Percentiles rank a stretch among this genome's conserved stretches.
Conservation (phyloP, 2,888 invertebrate genomes). For the Augochlorella aurata region DNA sequence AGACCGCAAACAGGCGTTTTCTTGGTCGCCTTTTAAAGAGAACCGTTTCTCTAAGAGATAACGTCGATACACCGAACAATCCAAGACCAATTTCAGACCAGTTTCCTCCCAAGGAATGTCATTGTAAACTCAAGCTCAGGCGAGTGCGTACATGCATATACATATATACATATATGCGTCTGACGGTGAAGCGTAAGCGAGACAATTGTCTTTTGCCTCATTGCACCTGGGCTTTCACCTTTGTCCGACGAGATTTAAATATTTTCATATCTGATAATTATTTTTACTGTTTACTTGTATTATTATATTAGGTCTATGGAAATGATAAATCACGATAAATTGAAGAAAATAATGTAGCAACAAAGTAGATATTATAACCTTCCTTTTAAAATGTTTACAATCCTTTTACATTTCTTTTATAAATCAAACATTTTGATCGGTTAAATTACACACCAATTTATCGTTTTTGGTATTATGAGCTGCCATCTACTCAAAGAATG, state of each 20-base stretch:
- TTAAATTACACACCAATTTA: background rate
- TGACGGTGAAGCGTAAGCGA: slow-evolving; percentile 5
- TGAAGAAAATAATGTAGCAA: background rate
- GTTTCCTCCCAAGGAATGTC: slow-evolving; percentile 40
- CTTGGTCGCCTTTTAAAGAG: slow-evolving; percentile 45
- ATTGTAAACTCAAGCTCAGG: slow-evolving; percentile 34
- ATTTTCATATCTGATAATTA: background rate
- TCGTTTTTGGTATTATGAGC: background rate
- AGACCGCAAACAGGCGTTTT: slow-evolving; percentile 38
- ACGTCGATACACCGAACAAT: slow-evolving; percentile 51
- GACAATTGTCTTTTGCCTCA: background rate
- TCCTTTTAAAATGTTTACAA: background rate
- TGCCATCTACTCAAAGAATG: background rate
- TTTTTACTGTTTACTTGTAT: background rate
- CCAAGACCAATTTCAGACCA: slow-evolving; percentile 51
- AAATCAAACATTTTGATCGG: background rate
- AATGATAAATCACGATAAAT: background rate
- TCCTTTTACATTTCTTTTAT: background rate
- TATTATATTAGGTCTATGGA: background rate
- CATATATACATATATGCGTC: background rate
- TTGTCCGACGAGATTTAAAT: background rate
- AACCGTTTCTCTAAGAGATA: slow-evolving; percentile 59
- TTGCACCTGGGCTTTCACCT: background rate
- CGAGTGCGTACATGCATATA: background rate
- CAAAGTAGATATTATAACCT: background rate